Percentiles rank a stretch among this genome's conserved stretches.
Evolutionary conservation across 2,888 invertebrate genomes (phyloP).

Genomic region (Chymomyza amoena): DNA sequence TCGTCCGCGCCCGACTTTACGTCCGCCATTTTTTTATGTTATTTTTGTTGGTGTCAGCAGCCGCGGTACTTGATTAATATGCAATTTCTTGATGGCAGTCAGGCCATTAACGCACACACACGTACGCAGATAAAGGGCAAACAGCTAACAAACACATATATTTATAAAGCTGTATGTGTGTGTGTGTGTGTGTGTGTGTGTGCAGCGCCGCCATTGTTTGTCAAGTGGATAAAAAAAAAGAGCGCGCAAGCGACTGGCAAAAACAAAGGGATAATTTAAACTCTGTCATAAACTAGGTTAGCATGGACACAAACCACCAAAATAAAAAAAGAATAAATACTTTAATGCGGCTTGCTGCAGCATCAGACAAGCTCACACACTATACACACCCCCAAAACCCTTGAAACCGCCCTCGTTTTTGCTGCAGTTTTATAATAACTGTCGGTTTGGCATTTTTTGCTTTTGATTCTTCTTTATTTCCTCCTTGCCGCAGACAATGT

Average conservation of each 20-base stretch:
- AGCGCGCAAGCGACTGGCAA: conserved; percentile 42
- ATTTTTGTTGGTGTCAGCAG: conserved; percentile 30
- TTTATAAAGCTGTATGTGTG: conserved; percentile 18
- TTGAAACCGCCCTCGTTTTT: conserved; percentile 19
- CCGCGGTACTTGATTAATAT: conserved; percentile 61
- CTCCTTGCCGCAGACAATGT: conserved; percentile 38
- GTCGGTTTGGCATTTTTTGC: conserved; percentile 68
- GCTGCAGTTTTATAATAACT: conserved; percentile 63
- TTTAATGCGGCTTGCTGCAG: neutral
- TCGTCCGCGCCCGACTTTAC: too few species aligned
- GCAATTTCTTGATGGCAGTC: conserved; percentile 65
- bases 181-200: conserved; percentile 15
- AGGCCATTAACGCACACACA: conserved; percentile 54
- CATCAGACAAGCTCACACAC: neutral
- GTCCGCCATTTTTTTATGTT: conserved; percentile 6
- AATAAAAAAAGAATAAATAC: neutral
- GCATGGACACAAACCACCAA: conserved; percentile 42
- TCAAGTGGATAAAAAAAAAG: conserved; percentile 46
- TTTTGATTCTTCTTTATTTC: conserved; percentile 29
- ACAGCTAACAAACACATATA: conserved; percentile 43
- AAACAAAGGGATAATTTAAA: conserved; percentile 70
- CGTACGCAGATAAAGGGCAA: conserved; percentile 14
- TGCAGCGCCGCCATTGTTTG: conserved; percentile 49
- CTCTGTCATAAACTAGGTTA: conserved; percentile 71
- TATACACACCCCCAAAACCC: conserved; percentile 17